A percentile compares a stretch with the other conserved stretches of the same genome.
phyloP scores from a whole-genome alignment of 1,140 invertebrate genomes.

The Thaumetopoea pityocampa region DNA sequence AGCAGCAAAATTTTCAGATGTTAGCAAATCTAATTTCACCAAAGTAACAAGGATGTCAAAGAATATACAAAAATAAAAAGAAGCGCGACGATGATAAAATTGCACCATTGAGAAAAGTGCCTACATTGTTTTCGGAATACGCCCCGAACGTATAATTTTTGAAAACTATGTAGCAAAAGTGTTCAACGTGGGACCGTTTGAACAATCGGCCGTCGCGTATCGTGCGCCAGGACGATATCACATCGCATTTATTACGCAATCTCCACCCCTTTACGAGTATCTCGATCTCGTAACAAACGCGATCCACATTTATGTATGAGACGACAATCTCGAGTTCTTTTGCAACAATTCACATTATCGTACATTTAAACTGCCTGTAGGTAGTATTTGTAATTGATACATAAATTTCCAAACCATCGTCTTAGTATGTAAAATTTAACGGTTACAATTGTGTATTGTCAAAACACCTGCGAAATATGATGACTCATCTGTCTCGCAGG shows the following conservation, averaged over 20 bases:
- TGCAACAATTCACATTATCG: constrained; percentile 18
- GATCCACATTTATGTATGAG: constrained; percentile 22
- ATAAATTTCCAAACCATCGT: constrained; percentile 5
- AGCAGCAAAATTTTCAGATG: no score
- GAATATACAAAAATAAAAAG: no score
- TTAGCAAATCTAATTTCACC: no score
- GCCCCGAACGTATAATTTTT: not conserved
- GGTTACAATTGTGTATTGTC: no score
- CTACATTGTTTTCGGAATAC: not conserved
- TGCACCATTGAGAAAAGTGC: no score
- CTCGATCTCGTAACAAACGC: constrained; percentile 13
- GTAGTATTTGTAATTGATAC: constrained; percentile 15
- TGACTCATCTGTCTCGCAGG: no score
- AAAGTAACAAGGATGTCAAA: no score
- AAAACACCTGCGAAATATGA: no score
- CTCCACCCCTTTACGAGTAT: constrained; percentile 15
- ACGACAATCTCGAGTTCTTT: constrained; percentile 15
- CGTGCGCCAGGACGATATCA: constrained; percentile 11
- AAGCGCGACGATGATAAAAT: no score
- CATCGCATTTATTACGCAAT: constrained; percentile 17
- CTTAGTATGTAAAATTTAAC: no score
- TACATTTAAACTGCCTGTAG: constrained; percentile 19
- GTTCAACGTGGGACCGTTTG: not conserved
- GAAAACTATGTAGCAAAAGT: constrained; percentile 9
- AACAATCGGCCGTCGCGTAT: not conserved